Percentiles rank a stretch among this genome's conserved stretches.
phyloP scores from a whole-genome alignment of 2,797 vertebrate species.

The Argentina silus region DNA sequence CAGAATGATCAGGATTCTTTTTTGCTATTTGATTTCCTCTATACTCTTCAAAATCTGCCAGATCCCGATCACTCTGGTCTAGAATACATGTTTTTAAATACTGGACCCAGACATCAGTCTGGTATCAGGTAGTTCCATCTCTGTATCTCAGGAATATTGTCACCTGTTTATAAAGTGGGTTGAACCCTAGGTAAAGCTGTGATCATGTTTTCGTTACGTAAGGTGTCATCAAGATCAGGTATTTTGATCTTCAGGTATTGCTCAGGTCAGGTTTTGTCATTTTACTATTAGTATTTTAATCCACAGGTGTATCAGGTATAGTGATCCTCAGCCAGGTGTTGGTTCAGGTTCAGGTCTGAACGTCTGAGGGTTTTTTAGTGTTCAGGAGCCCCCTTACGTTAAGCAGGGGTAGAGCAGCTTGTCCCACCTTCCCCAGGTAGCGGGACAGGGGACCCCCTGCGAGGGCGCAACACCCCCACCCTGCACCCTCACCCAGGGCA shows the following conservation, averaged over 20 bases:
- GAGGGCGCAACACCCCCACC: slow-evolving; percentile 76
- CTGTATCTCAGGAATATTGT: too few species aligned
- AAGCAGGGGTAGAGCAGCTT: slow-evolving; percentile 81
- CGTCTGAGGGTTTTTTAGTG: slow-evolving; percentile 76
- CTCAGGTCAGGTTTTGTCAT: neutral
- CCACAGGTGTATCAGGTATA: neutral
- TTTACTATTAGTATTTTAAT: neutral
- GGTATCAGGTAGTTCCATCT: too few species aligned
- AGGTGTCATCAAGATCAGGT: neutral
- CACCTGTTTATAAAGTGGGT: too few species aligned
- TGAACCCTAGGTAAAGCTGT: neutral
- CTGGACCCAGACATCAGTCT: too few species aligned
- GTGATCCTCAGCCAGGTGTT: neutral
- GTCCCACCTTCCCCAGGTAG: slow-evolving; percentile 87
- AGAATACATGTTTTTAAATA: too few species aligned
- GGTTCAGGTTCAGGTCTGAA: slow-evolving; percentile 78
- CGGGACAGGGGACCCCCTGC: slow-evolving; percentile 74
- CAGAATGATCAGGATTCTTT: too few species aligned
- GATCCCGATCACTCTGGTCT: too few species aligned
- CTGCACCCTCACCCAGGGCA: slow-evolving; percentile 58
- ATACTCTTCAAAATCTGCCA: too few species aligned
- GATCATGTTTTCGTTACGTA: neutral
- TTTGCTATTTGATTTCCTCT: too few species aligned
- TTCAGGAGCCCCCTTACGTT: slow-evolving; percentile 83
- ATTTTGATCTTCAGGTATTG: neutral